Evolutionary conservation across 2,888 invertebrate genomes (phyloP), one percentile per base, ranked within the genome.

Genomic region (Deroplatys truncata): DNA sequence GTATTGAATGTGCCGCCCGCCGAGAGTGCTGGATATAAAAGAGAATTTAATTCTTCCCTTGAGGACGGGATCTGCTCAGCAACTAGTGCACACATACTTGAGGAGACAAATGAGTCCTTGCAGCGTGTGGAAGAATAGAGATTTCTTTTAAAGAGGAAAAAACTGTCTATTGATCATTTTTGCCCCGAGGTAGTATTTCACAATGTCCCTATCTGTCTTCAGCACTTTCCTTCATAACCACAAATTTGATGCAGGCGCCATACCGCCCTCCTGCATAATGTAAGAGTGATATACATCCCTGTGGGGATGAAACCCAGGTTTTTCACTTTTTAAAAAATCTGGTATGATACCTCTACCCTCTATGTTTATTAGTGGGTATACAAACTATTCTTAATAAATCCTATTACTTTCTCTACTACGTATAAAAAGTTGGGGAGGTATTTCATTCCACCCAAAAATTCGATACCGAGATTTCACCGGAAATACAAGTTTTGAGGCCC

Each of bases 141-240:
- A 20, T 72, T 72, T 72, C 25, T 87, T 87, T 87, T 83, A 29
- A 86, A 87, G 83, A 82, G 31, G 25, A 31, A n/a, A 82, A 82
- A 82, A n/a, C 35, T 87, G 87, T 87, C 87, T 83, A 87, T 87
- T 87, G 87, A 87, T 87, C 87, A 87, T 87, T 87, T 87, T 43
- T 87, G 35, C 15, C 82, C 87, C 83, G 5, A 5, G 43, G 87
- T 82, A 82, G 31, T 87, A 82, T 87, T 87, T 83, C 87, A 43
- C 43, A 16, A 2, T 56, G 16, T 56, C 56, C 82, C 87, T 56
- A 25, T 86, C 86, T 13, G 56, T 16, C 86, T 82, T 16, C 25
- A 82, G 86, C 56, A 72, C 86, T 29, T 20, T 87, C 87, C 87
- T 83, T 82, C 87, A 87, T 87, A 87, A 87, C 87, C 87, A 87